Base-by-base conservation (phyloP, 2,797 vertebrate genomes). In the Linurgus olivaceus region DNA sequence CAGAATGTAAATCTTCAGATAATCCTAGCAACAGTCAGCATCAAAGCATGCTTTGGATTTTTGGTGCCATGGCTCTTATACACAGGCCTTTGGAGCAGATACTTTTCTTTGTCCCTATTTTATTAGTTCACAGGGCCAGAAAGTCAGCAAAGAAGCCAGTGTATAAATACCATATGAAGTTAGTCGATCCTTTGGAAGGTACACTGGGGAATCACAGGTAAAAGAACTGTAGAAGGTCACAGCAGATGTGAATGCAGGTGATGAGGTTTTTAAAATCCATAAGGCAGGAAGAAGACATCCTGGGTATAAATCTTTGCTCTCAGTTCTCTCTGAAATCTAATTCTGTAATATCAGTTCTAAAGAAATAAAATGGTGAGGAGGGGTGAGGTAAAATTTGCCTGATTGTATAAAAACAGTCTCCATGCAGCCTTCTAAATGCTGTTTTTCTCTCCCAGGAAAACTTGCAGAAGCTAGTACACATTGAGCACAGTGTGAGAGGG, bases 391-490 rank as follows among this genome's bases (percentile, higher is more conserved):
- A 38, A 21, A 44, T 83, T 79, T 83, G 37, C 51, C 58, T 65
- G 61, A 31, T 68, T 93, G 13, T 65, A 28, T 91, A 45, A 91
- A 80, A 77, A 31, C 29, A 44, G 37, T 63, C 13, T 44, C 38
- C 33, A 15, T 50, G 31, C 24, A 2, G 26, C 48, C 37, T 47
- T 55, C 66, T 90, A 79, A 95, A 83, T 3, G 2, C 47, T 82
- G 8, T 77, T 89, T 94, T 77, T 96, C 38, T 75, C 81, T 88
- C 54, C 26, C 91, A 99, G 99, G 99, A 99, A 97, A 99, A 99
- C 96, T 94, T 99, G 89, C 97, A 99, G 98, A 99, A 98, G 96
- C 97, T 99, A 97, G 98, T 99, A 91, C 98, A 99, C 96, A 99
- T 99, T 28, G 98, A 99, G 91, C 98, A 99, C 98, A 99, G 98